Percentiles rank a stretch among this genome's conserved stretches.
phyloP scores from a whole-genome alignment of 37 sponge, comb jelly and placozoan species.

The Halichondria panicea region DNA sequence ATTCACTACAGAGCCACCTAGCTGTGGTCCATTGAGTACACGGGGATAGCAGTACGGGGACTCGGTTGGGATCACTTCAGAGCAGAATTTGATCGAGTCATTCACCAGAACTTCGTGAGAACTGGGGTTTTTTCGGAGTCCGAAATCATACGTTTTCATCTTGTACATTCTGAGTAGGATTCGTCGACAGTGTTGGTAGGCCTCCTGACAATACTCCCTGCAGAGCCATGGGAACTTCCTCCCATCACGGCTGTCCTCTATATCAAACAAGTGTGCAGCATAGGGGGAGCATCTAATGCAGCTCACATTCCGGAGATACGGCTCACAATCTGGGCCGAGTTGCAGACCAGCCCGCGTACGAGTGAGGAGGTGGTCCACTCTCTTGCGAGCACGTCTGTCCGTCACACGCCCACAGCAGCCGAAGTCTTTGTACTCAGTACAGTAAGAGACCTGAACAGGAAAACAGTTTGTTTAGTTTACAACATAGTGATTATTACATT shows the following conservation, averaged over 20 bases:
- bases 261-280: constrained; percentile 72
- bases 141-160: neutral
- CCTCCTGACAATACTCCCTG: constrained; percentile 37
- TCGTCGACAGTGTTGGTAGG: constrained; percentile 45
- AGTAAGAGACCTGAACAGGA: constrained; percentile 10
- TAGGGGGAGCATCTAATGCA: constrained; percentile 74
- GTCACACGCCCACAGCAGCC: constrained; percentile 43
- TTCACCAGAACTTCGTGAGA: constrained; percentile 1
- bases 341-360: neutral
- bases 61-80: constrained; percentile 10
- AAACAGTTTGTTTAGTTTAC: neutral
- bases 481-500: neutral
- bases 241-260: constrained; percentile 13
- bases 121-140: neutral
- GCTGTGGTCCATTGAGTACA: constrained; percentile 51
- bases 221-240: constrained; percentile 59
- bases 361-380: neutral
- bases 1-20: neutral
- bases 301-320: constrained; percentile 40
- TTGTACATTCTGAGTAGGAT: constrained; percentile 41
- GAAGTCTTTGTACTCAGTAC: constrained; percentile 51
- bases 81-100: constrained; percentile 51
- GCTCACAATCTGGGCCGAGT: constrained; percentile 14
- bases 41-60: constrained; percentile 70
- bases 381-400: constrained; percentile 17